Percentiles rank a stretch among this genome's conserved stretches.
Evolutionary conservation across 2,113 vertebrate species (phyloP).

Genomic region (Trogon surrucura): DNA sequence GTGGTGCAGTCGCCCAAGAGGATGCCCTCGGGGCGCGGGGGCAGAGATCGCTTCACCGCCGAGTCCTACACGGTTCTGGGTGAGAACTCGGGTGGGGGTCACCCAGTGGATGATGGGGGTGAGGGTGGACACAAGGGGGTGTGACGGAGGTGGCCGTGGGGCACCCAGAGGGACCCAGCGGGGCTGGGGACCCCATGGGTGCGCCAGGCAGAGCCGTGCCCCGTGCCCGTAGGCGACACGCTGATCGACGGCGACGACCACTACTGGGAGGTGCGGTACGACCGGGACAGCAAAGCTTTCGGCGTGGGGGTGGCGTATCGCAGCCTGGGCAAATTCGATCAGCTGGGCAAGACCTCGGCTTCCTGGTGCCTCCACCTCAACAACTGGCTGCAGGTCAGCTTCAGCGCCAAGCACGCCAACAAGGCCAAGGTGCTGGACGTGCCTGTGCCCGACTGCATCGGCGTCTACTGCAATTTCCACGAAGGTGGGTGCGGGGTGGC

Average conservation of each 20-base stretch:
- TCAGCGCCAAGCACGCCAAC: slow-evolving; percentile 97
- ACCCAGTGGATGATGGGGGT: not conserved
- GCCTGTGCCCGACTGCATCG: slow-evolving; percentile 87
- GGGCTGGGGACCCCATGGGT: not conserved
- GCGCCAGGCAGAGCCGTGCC: not conserved
- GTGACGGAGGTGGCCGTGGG: not conserved
- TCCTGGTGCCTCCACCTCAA: slow-evolving; percentile 97
- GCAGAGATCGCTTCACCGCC: slow-evolving; percentile 91
- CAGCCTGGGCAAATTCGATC: slow-evolving; percentile 92
- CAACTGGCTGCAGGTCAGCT: slow-evolving; percentile 98
- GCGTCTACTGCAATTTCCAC: slow-evolving; percentile 91
- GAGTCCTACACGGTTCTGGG: slow-evolving; percentile 97
- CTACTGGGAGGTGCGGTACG: slow-evolving; percentile 94
- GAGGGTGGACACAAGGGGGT: slow-evolving; percentile 60
- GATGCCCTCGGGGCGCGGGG: slow-evolving; percentile 81
- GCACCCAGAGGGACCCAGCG: not conserved
- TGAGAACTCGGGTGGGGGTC: slow-evolving; percentile 59
- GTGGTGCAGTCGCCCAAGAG: slow-evolving; percentile 91
- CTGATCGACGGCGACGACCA: slow-evolving; percentile 89
- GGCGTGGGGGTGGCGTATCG: slow-evolving; percentile 89
- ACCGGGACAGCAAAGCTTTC: slow-evolving; percentile 94
- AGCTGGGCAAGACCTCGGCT: slow-evolving; percentile 88
- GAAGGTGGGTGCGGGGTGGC: slow-evolving; percentile 78
- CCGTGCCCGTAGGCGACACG: slow-evolving; percentile 79
- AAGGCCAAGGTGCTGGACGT: slow-evolving; percentile 91